These are phyloP conservation scores for Apus apus DNA, from an alignment of 2,113 vertebrate genomes.

Conservation along the genomic window DNA sequence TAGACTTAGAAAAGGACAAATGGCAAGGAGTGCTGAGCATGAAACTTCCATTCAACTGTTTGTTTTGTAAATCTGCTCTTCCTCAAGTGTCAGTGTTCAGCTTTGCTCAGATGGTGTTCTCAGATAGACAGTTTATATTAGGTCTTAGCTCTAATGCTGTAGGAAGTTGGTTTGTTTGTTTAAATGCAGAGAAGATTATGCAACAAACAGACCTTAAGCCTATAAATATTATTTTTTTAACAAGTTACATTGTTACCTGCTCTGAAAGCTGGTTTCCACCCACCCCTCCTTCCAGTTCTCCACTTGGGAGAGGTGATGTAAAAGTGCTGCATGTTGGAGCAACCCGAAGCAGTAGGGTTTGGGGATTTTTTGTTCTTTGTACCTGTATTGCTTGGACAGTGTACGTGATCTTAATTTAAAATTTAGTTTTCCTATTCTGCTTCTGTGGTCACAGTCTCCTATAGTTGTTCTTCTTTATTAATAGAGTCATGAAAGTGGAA, in stretches of 20 bases:
- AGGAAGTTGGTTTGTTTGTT: not conserved
- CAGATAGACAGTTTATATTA: rapidly evolving
- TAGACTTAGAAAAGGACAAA: rapidly evolving
- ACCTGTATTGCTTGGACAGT: not conserved
- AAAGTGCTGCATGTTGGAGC: not conserved
- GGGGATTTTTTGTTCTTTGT: not conserved
- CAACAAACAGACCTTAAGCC: not conserved
- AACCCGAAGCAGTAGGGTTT: not conserved
- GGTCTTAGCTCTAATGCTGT: not conserved
- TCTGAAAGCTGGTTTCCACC: not conserved
- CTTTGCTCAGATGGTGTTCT: rapidly evolving
- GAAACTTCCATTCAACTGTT: not conserved
- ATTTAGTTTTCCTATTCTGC: not conserved
- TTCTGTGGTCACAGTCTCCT: not conserved
- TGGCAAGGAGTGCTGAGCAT: rapidly evolving
- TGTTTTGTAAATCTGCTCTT: not conserved
- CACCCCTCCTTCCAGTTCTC: not conserved
- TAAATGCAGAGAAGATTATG: not conserved
- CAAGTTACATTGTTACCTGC: not conserved
- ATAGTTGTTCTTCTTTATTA: not conserved
- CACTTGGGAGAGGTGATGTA: not conserved
- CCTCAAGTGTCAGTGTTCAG: not conserved
- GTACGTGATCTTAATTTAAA: not conserved
- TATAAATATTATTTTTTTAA: not conserved
- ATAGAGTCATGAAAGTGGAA: not conserved